Evolutionary conservation across 2,113 vertebrate species (phyloP).

Genomic region (Zootoca vivipara): DNA sequence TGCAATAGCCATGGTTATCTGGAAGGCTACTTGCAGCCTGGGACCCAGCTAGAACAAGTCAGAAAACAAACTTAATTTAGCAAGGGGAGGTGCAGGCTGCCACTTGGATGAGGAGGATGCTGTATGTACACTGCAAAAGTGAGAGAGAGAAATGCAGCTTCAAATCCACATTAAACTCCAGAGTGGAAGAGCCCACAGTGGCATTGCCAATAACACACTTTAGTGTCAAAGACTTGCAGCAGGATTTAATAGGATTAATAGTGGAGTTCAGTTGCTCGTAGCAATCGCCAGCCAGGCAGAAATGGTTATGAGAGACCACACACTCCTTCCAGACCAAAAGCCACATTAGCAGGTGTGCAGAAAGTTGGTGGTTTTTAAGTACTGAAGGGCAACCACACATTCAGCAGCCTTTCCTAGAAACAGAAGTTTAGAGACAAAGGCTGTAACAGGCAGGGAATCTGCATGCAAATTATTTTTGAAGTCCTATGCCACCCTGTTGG

Average conservation of each 20-base stretch:
- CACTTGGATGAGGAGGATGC: too few relatives aligned
- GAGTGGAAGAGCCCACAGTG: not conserved
- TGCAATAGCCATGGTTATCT: too few relatives aligned
- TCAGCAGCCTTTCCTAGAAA: constrained; percentile 2
- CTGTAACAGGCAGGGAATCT: not conserved
- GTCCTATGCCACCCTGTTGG: not conserved
- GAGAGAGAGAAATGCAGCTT: too few relatives aligned
- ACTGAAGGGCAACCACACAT: not conserved
- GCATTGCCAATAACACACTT: not conserved
- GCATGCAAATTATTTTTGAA: not conserved
- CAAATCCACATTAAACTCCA: too few relatives aligned
- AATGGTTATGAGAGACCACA: not conserved
- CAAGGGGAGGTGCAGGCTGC: too few relatives aligned
- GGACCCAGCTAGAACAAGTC: too few relatives aligned
- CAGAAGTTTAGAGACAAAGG: not conserved
- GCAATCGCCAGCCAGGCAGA: not conserved
- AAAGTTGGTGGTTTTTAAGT: not conserved
- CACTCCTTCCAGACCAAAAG: not conserved
- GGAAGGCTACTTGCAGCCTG: too few relatives aligned
- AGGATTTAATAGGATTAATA: constrained; percentile 12
- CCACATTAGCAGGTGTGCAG: not conserved
- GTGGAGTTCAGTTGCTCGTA: not conserved
- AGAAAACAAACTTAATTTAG: too few relatives aligned
- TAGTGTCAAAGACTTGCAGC: not conserved
- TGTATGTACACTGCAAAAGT: too few relatives aligned